Conservation (phyloP, 2,888 invertebrate genomes). For the Polydrusus cervinus region DNA sequence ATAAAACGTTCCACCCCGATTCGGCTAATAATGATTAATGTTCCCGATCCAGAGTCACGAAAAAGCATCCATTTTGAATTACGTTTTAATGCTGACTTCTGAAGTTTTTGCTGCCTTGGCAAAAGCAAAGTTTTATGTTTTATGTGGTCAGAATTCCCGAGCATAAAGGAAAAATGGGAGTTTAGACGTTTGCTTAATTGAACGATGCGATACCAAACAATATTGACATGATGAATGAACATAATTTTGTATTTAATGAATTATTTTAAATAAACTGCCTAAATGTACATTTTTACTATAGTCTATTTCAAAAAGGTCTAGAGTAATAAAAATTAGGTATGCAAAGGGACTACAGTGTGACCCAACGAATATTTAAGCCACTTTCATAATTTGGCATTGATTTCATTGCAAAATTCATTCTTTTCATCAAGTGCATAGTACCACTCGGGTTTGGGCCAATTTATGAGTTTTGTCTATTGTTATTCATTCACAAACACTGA, state of each 20-base stretch:
- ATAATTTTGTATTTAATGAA: neutral
- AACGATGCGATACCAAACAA: conserved; percentile 20
- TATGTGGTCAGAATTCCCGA: conserved; percentile 50
- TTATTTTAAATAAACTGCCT: neutral
- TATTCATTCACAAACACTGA: too few relatives aligned
- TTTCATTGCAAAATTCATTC: too few relatives aligned
- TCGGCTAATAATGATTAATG: conserved; percentile 55
- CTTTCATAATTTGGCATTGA: too few relatives aligned
- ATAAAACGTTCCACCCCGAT: conserved; percentile 54
- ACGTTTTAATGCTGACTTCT: conserved; percentile 52
- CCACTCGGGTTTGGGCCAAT: too few relatives aligned
- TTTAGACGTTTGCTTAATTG: conserved; percentile 32
- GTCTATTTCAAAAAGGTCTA: too few relatives aligned
- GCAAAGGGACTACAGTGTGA: too few relatives aligned
- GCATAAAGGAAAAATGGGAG: conserved; percentile 43
- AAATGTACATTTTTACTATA: too few relatives aligned
- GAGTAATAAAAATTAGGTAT: too few relatives aligned
- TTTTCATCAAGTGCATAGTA: too few relatives aligned
- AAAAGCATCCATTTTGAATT: conserved; percentile 54
- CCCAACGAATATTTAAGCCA: too few relatives aligned
- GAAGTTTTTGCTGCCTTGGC: conserved; percentile 39
- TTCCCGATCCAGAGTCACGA: conserved; percentile 51
- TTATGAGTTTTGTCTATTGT: too few relatives aligned
- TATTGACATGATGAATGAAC: conserved; percentile 21
- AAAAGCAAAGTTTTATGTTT: conserved; percentile 53